Percentiles rank a stretch among this genome's conserved stretches.
phyloP scores from a whole-genome alignment of 2,797 vertebrate species.

The Enteromius treurensis region DNA sequence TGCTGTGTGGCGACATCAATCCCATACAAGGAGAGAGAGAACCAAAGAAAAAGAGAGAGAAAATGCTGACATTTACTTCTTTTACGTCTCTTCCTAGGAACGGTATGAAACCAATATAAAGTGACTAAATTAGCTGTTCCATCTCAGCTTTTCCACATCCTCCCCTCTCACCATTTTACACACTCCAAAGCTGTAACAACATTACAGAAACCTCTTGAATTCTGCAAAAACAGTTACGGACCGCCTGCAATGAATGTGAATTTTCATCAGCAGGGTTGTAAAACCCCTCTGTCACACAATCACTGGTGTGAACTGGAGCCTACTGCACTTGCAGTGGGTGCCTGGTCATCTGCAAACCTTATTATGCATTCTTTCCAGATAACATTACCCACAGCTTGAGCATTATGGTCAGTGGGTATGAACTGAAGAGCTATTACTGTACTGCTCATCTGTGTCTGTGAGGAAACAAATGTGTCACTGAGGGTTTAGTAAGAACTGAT shows the following conservation, averaged over 20 bases:
- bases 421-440: conserved; percentile 63
- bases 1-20: background rate
- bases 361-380: conserved; percentile 64
- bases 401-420: conserved; percentile 61
- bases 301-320: conserved; percentile 22
- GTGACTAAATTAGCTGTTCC: conserved; percentile 29
- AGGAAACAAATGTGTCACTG: conserved; percentile 74
- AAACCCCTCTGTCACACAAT: conserved; percentile 10
- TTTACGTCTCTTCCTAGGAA: conserved; percentile 13
- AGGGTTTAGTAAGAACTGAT: conserved; percentile 63
- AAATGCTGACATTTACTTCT: conserved; percentile 19
- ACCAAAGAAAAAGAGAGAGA: background rate
- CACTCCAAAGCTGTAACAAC: conserved; percentile 26
- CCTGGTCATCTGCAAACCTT: conserved; percentile 57
- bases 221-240: background rate
- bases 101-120: conserved; percentile 29
- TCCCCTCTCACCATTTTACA: conserved; percentile 10
- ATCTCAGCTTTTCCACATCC: conserved; percentile 12
- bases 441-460: conserved; percentile 62
- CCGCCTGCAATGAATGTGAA: background rate
- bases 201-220: conserved; percentile 21
- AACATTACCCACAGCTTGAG: conserved; percentile 62
- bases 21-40: conserved; percentile 33
- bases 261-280: conserved; percentile 21
- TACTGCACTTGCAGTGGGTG: conserved; percentile 17